A percentile compares a stretch with the other conserved stretches of the same genome.
These are phyloP conservation scores for Symphodus melops DNA, from an alignment of 2,113 vertebrate species.

Conservation along the genomic window DNA sequence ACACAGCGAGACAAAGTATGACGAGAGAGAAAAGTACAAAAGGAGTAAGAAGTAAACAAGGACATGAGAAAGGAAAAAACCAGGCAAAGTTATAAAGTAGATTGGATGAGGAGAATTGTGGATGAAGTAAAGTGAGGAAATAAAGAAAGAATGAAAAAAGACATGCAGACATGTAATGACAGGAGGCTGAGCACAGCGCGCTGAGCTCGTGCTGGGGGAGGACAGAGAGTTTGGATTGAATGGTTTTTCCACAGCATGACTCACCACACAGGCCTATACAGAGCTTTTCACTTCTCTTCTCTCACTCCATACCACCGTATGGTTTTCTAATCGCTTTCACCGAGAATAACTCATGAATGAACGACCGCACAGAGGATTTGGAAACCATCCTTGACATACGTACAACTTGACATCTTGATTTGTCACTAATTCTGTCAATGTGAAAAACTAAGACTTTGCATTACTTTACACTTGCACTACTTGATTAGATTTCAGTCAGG, in stretches of 20 bases:
- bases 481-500: neutral
- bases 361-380: neutral
- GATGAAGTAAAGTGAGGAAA: neutral
- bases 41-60: no score
- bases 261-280: conserved; percentile 55
- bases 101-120: neutral
- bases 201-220: conserved; percentile 36
- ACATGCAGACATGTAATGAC: neutral
- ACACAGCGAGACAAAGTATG: neutral
- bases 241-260: conserved; percentile 66
- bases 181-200: conserved; percentile 20
- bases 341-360: conserved; percentile 7
- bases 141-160: neutral
- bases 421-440: neutral
- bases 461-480: no score
- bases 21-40: neutral
- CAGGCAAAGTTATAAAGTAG: neutral
- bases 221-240: conserved; percentile 45
- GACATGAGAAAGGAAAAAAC: neutral
- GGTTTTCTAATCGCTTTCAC: conserved; percentile 37
- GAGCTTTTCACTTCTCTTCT: conserved; percentile 25
- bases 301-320: conserved; percentile 26
- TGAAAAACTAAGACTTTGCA: neutral
- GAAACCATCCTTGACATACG: neutral
- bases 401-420: neutral